Conservation (phyloP, 2,888 invertebrate species). For the Dryococelus australis region DNA sequence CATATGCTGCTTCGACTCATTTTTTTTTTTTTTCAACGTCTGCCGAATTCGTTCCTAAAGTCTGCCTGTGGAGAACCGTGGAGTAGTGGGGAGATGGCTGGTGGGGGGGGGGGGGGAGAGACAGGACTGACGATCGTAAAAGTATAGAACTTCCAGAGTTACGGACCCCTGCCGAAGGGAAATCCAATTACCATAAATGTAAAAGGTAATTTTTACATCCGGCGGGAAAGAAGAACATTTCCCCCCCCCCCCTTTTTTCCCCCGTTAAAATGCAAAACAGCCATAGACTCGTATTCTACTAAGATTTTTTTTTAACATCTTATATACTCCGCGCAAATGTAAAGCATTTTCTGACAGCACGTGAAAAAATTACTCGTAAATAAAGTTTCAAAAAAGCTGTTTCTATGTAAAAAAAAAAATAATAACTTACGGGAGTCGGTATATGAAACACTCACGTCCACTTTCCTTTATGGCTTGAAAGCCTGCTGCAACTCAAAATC, state of each 20-base stretch:
- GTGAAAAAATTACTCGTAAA: neutral
- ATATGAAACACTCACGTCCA: too few species aligned
- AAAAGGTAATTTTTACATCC: conserved; percentile 8
- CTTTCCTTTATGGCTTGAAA: too few species aligned
- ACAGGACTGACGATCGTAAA: neutral
- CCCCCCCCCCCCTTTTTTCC: neutral
- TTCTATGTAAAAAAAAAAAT: neutral
- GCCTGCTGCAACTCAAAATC: too few species aligned
- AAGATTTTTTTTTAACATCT: neutral
- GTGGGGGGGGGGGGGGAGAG: neutral
- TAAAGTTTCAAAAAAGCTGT: neutral
- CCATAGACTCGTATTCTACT: neutral
- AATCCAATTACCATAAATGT: conserved; percentile 16
- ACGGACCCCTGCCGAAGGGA: neutral
- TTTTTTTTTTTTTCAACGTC: neutral
- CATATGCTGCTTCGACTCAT: neutral
- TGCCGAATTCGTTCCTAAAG: neutral
- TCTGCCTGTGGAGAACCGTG: neutral
- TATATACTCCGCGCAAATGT: neutral
- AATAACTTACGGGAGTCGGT: too few species aligned
- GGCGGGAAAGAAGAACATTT: neutral
- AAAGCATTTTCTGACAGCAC: neutral
- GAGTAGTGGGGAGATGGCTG: too few species aligned
- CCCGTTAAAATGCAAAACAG: neutral
- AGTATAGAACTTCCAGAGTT: neutral